Base-by-base conservation (phyloP, 2,113 vertebrate genomes). In the Archilochus colubris region DNA sequence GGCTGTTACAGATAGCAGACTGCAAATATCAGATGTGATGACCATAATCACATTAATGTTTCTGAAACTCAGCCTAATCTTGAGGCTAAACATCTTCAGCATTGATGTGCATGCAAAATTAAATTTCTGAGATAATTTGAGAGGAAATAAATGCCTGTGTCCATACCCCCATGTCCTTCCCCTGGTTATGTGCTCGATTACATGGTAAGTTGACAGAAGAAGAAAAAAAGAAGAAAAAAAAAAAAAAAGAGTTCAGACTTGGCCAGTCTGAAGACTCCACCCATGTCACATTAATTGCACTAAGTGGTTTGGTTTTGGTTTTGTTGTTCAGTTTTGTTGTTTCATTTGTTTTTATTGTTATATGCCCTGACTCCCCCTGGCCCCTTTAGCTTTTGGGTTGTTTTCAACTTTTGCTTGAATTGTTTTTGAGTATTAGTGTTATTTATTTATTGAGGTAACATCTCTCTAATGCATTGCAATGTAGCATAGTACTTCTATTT, bases 171-270 rank as follows among this genome's bases (percentile, higher is more conserved):
- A 3, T 28, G 12, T 54, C 44, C 55, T 31, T 17, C 40, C 40
- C 12, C 17, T 9, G 4, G 22, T 22, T 43, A 22, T 19, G 33
- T 61, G 33, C 25, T 81, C n/a, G 20, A 3, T 25, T 11, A 14
- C 25, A 30, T 58, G 33, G 6, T 10, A 31, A 0, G 1, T 62
- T 24, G 48, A 19, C 51, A 77, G 54, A 36, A 51, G 55, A 51
- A 0, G 0, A 7, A 10, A 43, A 51, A 59, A 51, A 0, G 0
- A 6, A 9, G 40, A 12, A 10, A 6, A 33, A 61, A 43, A 51
- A 51, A 59, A 51, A 0, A 0, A 7, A 10, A 21, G 40, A 28
- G 43, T 15, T 33, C 20, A 62, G 62, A 31, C 10, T 24, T 28
- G 20, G 31, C 72, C 48, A 64, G 61, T 10, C 25, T 43, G 15